Evolutionary conservation across 2,113 vertebrate genomes (phyloP).

Genomic region (Festucalex cinctus): DNA sequence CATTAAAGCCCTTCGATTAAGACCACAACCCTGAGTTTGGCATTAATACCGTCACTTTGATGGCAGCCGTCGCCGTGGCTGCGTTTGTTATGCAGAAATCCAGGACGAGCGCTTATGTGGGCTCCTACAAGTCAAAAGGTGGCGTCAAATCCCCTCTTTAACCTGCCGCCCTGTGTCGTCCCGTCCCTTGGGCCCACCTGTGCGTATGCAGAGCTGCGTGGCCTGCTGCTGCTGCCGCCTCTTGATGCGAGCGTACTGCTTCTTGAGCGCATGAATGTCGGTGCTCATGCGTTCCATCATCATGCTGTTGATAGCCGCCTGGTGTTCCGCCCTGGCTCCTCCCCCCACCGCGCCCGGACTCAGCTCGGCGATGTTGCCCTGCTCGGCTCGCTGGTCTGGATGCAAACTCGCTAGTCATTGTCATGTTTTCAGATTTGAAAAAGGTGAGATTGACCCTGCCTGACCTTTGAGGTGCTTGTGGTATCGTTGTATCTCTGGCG

Average conservation of each 20-base stretch:
- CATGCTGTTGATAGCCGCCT: slow-evolving; percentile 94
- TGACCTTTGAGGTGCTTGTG: slow-evolving; percentile 92
- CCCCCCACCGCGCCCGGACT: slow-evolving; percentile 89
- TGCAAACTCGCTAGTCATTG: background rate
- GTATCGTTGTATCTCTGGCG: slow-evolving; percentile 90
- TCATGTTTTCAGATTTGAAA: background rate
- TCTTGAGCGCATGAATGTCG: slow-evolving; percentile 89
- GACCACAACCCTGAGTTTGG: slow-evolving; percentile 9
- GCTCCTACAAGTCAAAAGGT: slow-evolving; percentile 46
- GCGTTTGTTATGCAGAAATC: slow-evolving; percentile 36
- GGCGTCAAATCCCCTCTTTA: background rate
- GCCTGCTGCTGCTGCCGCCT: slow-evolving; percentile 92
- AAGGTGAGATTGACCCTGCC: background rate
- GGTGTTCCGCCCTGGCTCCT: slow-evolving; percentile 84
- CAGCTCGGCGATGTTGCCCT: slow-evolving; percentile 88
- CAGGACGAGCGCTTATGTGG: slow-evolving; percentile 30
- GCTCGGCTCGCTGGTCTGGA: slow-evolving; percentile 81
- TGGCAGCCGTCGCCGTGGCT: background rate
- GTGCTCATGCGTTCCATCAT: slow-evolving; percentile 99
- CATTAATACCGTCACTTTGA: slow-evolving; percentile 29
- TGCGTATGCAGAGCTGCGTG: slow-evolving; percentile 86
- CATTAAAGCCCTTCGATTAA: slow-evolving; percentile 3
- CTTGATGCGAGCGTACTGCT: slow-evolving; percentile 91
- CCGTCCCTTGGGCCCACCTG: slow-evolving; percentile 73
- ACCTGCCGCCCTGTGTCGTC: background rate